Evolutionary conservation across 2,113 vertebrate species (phyloP).

Genomic region (Damaliscus lunatus): DNA sequence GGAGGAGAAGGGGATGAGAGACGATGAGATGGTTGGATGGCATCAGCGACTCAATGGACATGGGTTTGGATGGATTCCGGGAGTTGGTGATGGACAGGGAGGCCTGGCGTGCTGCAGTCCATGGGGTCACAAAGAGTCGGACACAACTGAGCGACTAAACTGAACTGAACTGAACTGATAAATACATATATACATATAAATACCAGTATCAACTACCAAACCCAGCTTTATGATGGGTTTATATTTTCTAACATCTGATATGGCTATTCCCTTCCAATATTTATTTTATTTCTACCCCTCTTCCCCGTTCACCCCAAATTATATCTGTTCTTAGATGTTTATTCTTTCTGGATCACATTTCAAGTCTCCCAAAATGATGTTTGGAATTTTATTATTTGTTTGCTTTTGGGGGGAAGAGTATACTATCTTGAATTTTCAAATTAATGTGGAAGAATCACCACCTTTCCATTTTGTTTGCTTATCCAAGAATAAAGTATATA

Average conservation of each 20-base stretch:
- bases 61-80: accelerated
- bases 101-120: background rate
- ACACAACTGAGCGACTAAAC: background rate
- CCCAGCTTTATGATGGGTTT: background rate
- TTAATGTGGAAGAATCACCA: background rate
- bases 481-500: background rate
- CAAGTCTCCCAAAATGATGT: background rate
- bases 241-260: background rate
- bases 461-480: background rate
- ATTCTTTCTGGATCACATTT: background rate
- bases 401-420: background rate
- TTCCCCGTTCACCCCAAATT: background rate
- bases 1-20: background rate
- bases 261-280: background rate
- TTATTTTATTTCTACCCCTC: background rate
- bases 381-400: background rate
- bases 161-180: background rate
- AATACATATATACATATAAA: background rate
- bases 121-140: accelerated
- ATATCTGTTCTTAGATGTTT: background rate
- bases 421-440: background rate
- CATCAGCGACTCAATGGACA: background rate
- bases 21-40: background rate
- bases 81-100: background rate
- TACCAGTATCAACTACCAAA: background rate